Evolutionary conservation across 64 coral and sea anemone species (phyloP).

Genomic region (Dendrophyllia cribrosa): DNA sequence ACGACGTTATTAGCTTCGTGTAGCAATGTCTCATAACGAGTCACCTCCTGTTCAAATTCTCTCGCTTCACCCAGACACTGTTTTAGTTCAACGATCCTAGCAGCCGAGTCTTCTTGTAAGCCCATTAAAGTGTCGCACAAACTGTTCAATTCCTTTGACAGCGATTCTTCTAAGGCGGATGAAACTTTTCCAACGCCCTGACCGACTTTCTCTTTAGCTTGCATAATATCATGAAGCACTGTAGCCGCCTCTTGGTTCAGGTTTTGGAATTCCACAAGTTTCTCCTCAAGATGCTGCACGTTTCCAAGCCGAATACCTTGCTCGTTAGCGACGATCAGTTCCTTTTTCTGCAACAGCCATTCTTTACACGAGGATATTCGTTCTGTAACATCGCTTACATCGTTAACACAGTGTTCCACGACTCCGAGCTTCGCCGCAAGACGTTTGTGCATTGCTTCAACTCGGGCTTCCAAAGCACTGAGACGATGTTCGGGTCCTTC

Average conservation of each 20-base stretch:
- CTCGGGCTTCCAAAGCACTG: constrained; percentile 49
- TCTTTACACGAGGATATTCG: constrained; percentile 48
- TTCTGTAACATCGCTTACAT: constrained; percentile 13
- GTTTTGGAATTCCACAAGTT: constrained; percentile 13
- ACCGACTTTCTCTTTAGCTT: constrained; percentile 27
- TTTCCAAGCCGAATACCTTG: not conserved
- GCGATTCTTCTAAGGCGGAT: constrained; percentile 19
- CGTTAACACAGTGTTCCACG: not conserved
- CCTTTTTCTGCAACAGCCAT: constrained; percentile 49
- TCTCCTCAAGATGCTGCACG: constrained; percentile 1
- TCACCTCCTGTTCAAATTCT: constrained; percentile 55
- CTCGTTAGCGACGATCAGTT: not conserved
- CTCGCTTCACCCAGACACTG: constrained; percentile 20
- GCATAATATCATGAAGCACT: constrained; percentile 27
- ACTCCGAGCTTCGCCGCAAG: constrained; percentile 36
- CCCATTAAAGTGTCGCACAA: constrained; percentile 31
- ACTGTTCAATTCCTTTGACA: constrained; percentile 42
- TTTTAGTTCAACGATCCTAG: constrained; percentile 16
- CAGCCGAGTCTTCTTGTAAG: constrained; percentile 31
- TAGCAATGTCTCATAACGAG: constrained; percentile 21
- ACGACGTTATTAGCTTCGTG: constrained; percentile 30
- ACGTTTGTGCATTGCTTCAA: constrained; percentile 45
- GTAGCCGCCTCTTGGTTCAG: not conserved
- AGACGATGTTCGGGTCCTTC: constrained; percentile 46
- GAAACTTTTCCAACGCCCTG: constrained; percentile 45